Base-by-base conservation (phyloP, 1,140 invertebrate species). In the Marisa cornuarietis region DNA sequence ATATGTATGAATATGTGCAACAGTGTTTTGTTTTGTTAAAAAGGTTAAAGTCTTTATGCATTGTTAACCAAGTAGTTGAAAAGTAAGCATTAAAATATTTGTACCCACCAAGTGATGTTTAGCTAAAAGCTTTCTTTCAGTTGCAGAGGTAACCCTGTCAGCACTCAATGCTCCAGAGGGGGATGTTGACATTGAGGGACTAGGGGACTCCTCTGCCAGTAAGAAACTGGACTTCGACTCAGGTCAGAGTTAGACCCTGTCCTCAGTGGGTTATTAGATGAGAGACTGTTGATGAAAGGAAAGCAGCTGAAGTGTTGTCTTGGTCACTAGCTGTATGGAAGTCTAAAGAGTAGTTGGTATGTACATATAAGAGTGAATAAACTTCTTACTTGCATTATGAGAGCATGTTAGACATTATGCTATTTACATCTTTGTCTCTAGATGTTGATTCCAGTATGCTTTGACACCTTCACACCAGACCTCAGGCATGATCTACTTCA, bases 191-290 rank as follows among this genome's bases (percentile, higher is more conserved):
- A 88, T 89, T 73, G 88, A 89, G 80, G 88, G 88, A 22, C 77
- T 87, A n/a, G 85, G 87, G 54, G 87, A 89, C 22, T 79, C 83
- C 20, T 84, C 85, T n/a, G 83, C 85, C 63, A 86, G 83, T 20
- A 89, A 89, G 78, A 88, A 88, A 82, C 81, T 89, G 79, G 88
- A 89, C 62, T 89, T 89, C 83, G 88, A 89, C 78, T 89, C 88
- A 82, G 88, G 88, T 88, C 76, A 71, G 79, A 68, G 24, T 10
- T 61, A 18, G 26, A 49, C 62, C 31, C 31, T 42, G 10, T 20
- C 16, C 20, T 74, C 20, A 31, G 20, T 20, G 16, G 42, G 16
- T 18, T 52, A 22, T 54, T 54, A 20, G 20, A 16, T 20, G 26
- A 16, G 54, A 22, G 31, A 20, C 20, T 20, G 20, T 14, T 22